A percentile compares a stretch with the other conserved stretches of the same genome.
phyloP scores from a whole-genome alignment of 2,888 invertebrate species.

The Ethmia dodecea region DNA sequence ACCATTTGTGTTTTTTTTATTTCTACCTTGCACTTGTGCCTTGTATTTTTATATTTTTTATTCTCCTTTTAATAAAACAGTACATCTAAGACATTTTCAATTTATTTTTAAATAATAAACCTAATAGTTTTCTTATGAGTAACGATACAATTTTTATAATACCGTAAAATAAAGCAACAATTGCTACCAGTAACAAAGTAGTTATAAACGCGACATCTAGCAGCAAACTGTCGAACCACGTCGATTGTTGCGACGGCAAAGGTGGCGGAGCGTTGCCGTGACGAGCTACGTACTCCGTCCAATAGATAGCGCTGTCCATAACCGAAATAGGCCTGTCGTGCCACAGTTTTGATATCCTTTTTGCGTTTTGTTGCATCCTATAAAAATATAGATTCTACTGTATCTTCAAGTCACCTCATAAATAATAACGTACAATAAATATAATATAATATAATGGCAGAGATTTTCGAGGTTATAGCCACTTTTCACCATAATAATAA shows the following conservation, averaged over 20 bases:
- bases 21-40: too few species aligned
- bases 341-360: constrained; percentile 67
- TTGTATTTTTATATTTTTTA: too few species aligned
- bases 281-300: constrained; percentile 80
- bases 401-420: too few species aligned
- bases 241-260: constrained; percentile 31
- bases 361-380: constrained; percentile 59
- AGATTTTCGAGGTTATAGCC: too few species aligned
- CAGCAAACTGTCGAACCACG: constrained; percentile 39
- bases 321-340: constrained; percentile 74
- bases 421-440: too few species aligned
- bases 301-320: constrained; percentile 79
- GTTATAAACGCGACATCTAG: constrained; percentile 48
- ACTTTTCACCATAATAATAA: too few species aligned
- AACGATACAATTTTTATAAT: constrained; percentile 26
- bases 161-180: constrained; percentile 24
- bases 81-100: too few species aligned
- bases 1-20: too few species aligned
- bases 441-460: too few species aligned
- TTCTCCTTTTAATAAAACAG: too few species aligned
- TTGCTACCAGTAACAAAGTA: constrained; percentile 22
- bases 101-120: background rate
- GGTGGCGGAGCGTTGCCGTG: constrained; percentile 50
- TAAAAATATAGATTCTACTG: constrained; percentile 15
- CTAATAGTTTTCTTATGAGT: constrained; percentile 19